Evolutionary conservation across 2,888 invertebrate genomes (phyloP), one percentile per base, ranked within the genome.

Genomic region (Octonoba sinensis): DNA sequence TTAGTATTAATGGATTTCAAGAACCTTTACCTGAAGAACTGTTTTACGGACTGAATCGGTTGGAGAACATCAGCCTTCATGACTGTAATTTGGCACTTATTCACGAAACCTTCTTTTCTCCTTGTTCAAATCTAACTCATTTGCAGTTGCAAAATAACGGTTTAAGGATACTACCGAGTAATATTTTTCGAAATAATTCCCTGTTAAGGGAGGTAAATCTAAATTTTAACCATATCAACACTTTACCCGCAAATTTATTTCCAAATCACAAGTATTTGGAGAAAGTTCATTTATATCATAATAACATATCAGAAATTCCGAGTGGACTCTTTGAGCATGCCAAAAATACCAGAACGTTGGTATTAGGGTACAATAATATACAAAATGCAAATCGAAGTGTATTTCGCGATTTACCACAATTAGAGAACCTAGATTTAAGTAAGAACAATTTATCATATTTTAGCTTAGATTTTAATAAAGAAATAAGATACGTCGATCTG

Each of bases 401-500:
- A 74, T 76, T 84, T 73, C 66, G 72, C 22, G 65, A 83, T 24
- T 74, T 85, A 8, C 75, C 81, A 16, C 71, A 77, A n/a, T 75
- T 86, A n/a, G 85, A 85, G 74, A 71, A 64, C 46, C 90, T 96
- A 84, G 93, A 95, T 89, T 90, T 96, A 67, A 82, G 77, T 46
- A 56, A 71, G 13, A 86, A 86, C 84, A 90, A 91, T 82, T 95
- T 95, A 87, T 92, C 93, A 0, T 91, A 91, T 82, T 90, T 95
- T 85, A 93, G 93, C 56, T 90, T 91, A 76, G 92, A 92, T 87
- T 47, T 66, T 1, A 92, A 93, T 86, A 91, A 92, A 71, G 91
- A 92, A 87, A 89, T 95, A 62, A 91, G 92, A 86, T 91, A 92
- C 85, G 89, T 96, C 81, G 92, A 94, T 88, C 88, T 95, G 81